Conservation (phyloP, 2,113 vertebrate genomes). For the Fregata magnificens region DNA sequence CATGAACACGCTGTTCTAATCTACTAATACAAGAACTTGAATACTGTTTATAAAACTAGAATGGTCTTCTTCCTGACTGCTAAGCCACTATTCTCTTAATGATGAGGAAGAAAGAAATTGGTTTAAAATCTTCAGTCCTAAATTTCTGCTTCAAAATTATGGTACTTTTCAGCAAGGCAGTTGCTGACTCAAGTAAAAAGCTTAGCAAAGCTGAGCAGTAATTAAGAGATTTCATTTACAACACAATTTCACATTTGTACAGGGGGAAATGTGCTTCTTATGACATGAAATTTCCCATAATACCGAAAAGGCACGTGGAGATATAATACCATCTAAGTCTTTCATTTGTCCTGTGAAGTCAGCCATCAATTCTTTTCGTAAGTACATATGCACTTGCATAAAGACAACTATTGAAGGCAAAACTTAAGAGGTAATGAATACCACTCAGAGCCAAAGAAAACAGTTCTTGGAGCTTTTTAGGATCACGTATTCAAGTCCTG, state of each 20-base stretch:
- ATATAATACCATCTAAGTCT: neutral
- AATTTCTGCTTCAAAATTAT: slow-evolving; percentile 18
- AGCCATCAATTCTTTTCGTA: neutral
- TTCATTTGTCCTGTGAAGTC: neutral
- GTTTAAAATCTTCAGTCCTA: neutral
- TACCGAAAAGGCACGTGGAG: neutral
- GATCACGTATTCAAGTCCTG: neutral
- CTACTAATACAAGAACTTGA: neutral
- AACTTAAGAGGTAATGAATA: neutral
- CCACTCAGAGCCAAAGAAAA: neutral
- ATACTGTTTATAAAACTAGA: neutral
- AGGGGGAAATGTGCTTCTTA: neutral
- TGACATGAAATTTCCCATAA: neutral
- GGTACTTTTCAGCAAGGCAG: slow-evolving; percentile 11
- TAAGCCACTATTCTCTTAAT: neutral
- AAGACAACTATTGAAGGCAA: neutral
- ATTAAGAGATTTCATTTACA: slow-evolving; percentile 53
- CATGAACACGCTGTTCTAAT: neutral
- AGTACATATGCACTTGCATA: neutral
- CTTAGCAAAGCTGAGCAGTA: neutral
- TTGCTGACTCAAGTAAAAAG: neutral
- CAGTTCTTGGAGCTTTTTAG: neutral
- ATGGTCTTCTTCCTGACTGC: neutral
- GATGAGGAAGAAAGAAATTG: neutral
- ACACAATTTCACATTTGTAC: neutral